Percentiles rank a stretch among this genome's conserved stretches.
Evolutionary conservation across 2,113 vertebrate genomes (phyloP).

Genomic region (Hiodon alosoides): DNA sequence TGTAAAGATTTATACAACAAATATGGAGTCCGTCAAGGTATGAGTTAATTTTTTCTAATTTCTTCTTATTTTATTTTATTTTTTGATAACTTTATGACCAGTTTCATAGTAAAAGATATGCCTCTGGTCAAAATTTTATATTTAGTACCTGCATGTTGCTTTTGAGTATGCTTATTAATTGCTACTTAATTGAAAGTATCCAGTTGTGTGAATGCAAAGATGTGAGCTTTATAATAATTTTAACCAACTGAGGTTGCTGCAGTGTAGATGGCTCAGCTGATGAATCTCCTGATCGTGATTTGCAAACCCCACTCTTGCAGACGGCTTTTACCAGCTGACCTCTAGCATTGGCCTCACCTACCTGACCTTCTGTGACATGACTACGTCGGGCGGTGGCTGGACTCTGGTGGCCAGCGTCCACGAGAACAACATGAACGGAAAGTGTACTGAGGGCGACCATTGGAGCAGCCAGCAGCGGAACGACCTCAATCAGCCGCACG

Average conservation of each 20-base stretch:
- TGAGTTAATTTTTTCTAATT: background rate
- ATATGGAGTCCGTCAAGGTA: conserved; percentile 6
- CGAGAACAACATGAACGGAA: conserved; percentile 51
- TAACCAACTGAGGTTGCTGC: background rate
- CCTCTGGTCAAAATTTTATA: no score
- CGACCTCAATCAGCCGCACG: conserved; percentile 28
- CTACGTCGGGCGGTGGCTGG: conserved; percentile 50
- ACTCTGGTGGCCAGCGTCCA: conserved; percentile 59
- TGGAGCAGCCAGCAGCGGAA: conserved; percentile 59
- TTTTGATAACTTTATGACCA: background rate
- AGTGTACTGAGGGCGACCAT: conserved; percentile 44
- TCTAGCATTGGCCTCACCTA: conserved; percentile 30
- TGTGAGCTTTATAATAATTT: background rate
- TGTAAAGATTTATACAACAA: conserved; percentile 7
- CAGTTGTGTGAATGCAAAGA: background rate
- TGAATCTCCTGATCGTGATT: background rate
- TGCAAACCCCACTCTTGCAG: conserved; percentile 19
- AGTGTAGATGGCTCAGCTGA: background rate
- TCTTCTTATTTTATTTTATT: background rate
- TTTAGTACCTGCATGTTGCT: no score
- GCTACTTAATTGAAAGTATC: no score
- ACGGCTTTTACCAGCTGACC: conserved; percentile 37
- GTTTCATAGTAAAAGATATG: background rate
- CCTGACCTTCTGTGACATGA: conserved; percentile 63
- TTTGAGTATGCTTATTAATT: no score